Percentiles rank a stretch among this genome's conserved stretches.
Evolutionary conservation across 2,797 vertebrate species (phyloP).

Genomic region (Xerus rutilus): DNA sequence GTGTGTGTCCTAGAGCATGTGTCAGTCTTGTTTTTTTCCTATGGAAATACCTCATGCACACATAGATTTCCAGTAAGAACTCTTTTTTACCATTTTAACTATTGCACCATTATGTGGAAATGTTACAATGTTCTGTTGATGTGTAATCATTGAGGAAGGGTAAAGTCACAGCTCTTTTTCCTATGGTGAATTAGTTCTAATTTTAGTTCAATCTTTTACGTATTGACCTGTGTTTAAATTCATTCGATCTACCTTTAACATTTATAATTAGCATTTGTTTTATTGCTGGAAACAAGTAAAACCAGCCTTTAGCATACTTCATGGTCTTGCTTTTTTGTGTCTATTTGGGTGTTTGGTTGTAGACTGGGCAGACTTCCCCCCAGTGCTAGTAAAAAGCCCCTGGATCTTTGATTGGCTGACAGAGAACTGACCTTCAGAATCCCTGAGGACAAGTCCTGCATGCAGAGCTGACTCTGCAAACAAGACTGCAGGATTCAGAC

Average conservation of each 20-base stretch:
- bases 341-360: background rate
- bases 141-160: background rate
- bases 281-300: background rate
- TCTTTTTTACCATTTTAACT: background rate
- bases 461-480: background rate
- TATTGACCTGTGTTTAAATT: background rate
- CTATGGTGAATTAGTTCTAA: background rate
- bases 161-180: background rate
- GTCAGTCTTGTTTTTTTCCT: background rate
- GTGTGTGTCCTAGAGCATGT: background rate
- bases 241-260: background rate
- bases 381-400: background rate
- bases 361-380: background rate
- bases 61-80: background rate
- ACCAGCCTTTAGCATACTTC: background rate
- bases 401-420: background rate
- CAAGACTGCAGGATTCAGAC: background rate
- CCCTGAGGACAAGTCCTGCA: background rate
- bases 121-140: background rate
- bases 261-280: slow-evolving; percentile 41
- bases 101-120: fast-evolving
- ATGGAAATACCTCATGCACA: background rate
- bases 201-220: background rate
- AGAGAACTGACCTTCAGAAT: background rate
- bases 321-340: background rate